Conservation (phyloP, 2,113 vertebrate genomes). For the Peromyscus maniculatus region DNA sequence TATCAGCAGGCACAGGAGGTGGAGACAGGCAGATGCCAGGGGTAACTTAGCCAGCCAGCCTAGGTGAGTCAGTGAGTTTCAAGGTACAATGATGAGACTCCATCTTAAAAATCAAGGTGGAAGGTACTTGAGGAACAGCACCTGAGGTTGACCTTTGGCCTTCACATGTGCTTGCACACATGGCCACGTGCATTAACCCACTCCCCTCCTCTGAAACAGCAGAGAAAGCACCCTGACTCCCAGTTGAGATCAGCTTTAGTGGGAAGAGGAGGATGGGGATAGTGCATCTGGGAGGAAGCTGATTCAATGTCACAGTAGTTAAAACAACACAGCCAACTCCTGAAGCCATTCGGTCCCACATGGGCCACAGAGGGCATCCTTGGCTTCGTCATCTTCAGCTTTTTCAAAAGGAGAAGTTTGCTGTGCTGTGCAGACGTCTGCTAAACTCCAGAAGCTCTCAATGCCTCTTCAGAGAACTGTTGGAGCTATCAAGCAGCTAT, state of each 20-base stretch:
- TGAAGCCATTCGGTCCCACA: neutral
- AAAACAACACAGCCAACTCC: neutral
- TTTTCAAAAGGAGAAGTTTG: neutral
- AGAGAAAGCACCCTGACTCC: neutral
- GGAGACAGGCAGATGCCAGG: neutral
- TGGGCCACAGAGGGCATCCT: neutral
- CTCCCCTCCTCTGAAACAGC: neutral
- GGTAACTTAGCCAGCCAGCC: too few species aligned
- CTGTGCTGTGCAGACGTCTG: neutral
- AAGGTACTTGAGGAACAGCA: neutral
- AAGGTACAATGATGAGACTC: too few species aligned
- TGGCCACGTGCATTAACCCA: neutral
- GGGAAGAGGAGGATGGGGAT: neutral
- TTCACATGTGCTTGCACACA: too few species aligned
- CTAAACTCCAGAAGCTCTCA: neutral
- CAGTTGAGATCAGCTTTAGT: neutral
- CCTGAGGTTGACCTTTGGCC: neutral
- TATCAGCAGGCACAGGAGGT: neutral
- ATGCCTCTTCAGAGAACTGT: slow-evolving; percentile 45
- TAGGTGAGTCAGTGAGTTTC: neutral
- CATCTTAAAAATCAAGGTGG: neutral
- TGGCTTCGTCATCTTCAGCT: neutral
- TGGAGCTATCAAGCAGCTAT: slow-evolving; percentile 53
- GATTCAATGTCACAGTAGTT: neutral
- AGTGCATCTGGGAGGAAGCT: neutral